These are phyloP conservation scores for Capromys pilorides DNA, from an alignment of 2,797 vertebrate genomes.

Conservation along the genomic window DNA sequence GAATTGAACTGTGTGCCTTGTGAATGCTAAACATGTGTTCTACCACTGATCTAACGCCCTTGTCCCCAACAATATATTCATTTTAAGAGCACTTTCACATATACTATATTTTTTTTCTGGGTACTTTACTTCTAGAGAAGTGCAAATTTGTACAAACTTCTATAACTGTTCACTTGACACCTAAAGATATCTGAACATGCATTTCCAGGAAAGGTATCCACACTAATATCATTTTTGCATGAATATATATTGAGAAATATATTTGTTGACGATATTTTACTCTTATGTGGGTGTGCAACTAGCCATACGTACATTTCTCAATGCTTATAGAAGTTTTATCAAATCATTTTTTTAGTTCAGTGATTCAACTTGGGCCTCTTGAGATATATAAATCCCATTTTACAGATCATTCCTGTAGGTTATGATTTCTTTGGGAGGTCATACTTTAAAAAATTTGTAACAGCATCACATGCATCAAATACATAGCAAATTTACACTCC, in stretches of 20 bases:
- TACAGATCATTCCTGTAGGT: neutral
- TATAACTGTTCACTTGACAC: neutral
- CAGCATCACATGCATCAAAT: neutral
- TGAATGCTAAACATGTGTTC: neutral
- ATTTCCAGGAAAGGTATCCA: neutral
- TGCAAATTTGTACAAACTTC: neutral
- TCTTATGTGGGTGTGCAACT: neutral
- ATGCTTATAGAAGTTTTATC: constrained; percentile 36
- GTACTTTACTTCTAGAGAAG: neutral
- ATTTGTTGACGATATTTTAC: constrained; percentile 23
- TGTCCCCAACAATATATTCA: neutral
- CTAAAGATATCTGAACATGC: neutral
- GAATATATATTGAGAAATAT: neutral
- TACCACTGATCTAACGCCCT: neutral
- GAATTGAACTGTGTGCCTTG: neutral
- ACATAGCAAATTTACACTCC: neutral
- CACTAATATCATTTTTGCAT: neutral
- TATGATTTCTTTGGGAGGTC: constrained; percentile 45
- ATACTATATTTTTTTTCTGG: neutral
- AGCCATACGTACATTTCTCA: neutral
- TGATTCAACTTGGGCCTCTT: neutral
- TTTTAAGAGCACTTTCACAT: neutral
- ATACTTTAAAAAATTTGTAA: constrained; percentile 8
- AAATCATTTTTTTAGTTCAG: neutral
- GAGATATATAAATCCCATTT: neutral